Base-by-base conservation (phyloP, 1,140 invertebrate species). In the Drosophila dunni region DNA sequence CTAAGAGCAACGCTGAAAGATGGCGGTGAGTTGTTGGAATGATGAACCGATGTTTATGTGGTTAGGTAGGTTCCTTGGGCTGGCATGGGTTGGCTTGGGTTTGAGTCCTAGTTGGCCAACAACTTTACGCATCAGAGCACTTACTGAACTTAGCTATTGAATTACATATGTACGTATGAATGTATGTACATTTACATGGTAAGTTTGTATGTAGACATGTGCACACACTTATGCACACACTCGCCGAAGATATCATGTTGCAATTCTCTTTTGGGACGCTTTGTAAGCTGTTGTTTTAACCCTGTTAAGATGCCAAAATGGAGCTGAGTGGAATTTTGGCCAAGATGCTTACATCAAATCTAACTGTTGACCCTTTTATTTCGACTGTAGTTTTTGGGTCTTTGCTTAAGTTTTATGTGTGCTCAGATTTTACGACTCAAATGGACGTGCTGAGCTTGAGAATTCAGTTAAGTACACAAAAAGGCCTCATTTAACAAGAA, bases 291-390 rank as follows among this genome's bases (percentile, higher is more conserved):
- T 63, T 57, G 42, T 48, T 50, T 63, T 45, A 62, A 9, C 58
- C 69, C 38, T 34, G 44, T 15, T 7, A 40, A 54, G 29, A 71
- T 34, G 36, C 36, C 62, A 54, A 60, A 29, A 72, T 70, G 29
- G 60, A 44, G 46, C 40, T 56, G 56, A 45, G 42, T 45, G 13
- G 34, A 24, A 34, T 46, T 13, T 33, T 45, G 40, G 60, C 67
- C 9, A 61, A 69, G 24, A 53, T 44, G 38, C 60, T 70, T 62
- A 60, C 75, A 79, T 57, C 66, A 65, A 79, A 76, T 83, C 81
- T 65, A 72, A 75, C 64, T 83, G 69, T 81, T 86, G 82, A 84
- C 75, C 78, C 74, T 78, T 84, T 86, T 74, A 85, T 78, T 81
- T 84, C 65, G 63, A 71, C 74, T 73, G 79, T 75, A 68, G 53